Base-by-base conservation (phyloP, 92 coral and sea anemone species). In the Umimayanthus chanpuru region DNA sequence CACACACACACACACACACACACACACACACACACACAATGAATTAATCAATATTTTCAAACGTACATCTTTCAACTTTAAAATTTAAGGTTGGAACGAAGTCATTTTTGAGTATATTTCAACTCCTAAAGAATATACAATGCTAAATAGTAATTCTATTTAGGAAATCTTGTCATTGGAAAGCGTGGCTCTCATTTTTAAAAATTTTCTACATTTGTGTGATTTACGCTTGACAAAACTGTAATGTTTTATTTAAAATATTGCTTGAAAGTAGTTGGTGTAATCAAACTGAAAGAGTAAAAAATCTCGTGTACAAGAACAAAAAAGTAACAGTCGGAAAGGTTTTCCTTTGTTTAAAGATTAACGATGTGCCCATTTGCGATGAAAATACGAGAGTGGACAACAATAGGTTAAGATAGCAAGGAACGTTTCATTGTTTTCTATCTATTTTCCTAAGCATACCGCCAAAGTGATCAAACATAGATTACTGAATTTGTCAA, bases 291-390 rank as follows among this genome's bases (percentile, higher is more conserved):
- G 79, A 75, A 39, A 25, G 30, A 39, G 18, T 20, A 75, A 75
- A 36, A 21, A 36, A 75, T n/a, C 79, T 14, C 14, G 23, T 39
- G 79, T 75, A 75, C 23, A 12, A 75, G 11, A 75, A 39, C 36
- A 73, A 75, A 7, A 39, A 75, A 75, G 20, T 75, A 53, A 76
- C 21, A 39, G 80, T 76, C 39, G 16, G 76, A 71, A 71, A 71
- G 18, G 76, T 28, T 71, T 71, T 71, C 73, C 21, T 71, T 71
- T 71, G 76, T 71, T 71, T 71, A 26, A 71, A 71, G 76, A 71
- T 71, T 71, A 71, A 7, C 76, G 76, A 71, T 71, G 9, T 71
- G 76, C 76, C 76, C 76, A 71, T 71, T 71, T 71, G 16, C 28
- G 39, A 71, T 15, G 76, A 71, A 71, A 71, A 71, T 25, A 71